Evolutionary conservation across 2,113 vertebrate species (phyloP).

Genomic region (Semnornis frantzii): DNA sequence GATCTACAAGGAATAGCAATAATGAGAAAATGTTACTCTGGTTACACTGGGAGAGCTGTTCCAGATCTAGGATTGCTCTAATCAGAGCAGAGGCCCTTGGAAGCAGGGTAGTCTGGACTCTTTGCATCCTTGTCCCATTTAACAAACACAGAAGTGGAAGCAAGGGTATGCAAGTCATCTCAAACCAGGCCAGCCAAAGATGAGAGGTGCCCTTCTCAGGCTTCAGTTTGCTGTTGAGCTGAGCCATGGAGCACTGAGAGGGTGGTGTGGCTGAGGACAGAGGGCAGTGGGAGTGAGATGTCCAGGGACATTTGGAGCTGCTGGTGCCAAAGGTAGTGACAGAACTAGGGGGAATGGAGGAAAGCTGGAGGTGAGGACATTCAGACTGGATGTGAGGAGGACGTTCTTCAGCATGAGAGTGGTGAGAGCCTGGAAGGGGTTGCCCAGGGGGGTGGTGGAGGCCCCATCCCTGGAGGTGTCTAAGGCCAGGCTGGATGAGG

Average conservation of each 20-base stretch:
- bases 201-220: not conserved
- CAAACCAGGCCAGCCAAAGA: not conserved
- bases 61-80: not conserved
- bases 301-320: not conserved
- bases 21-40: not conserved
- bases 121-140: not conserved
- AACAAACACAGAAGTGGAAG: not conserved
- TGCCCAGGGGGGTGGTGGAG: too few relatives aligned
- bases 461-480: too few relatives aligned
- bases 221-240: not conserved
- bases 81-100: not conserved
- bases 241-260: not conserved
- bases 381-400: too few relatives aligned
- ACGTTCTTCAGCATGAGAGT: too few relatives aligned
- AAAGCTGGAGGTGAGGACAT: too few relatives aligned
- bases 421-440: too few relatives aligned
- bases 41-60: not conserved
- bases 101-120: not conserved
- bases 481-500: too few relatives aligned
- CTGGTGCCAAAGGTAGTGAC: not conserved
- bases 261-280: rapidly evolving
- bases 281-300: not conserved
- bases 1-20: conserved; percentile 6
- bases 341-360: too few relatives aligned
- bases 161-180: not conserved